Evolutionary conservation across 1,140 invertebrate genomes (phyloP).

Genomic region (Panagrolaimus sp.): DNA sequence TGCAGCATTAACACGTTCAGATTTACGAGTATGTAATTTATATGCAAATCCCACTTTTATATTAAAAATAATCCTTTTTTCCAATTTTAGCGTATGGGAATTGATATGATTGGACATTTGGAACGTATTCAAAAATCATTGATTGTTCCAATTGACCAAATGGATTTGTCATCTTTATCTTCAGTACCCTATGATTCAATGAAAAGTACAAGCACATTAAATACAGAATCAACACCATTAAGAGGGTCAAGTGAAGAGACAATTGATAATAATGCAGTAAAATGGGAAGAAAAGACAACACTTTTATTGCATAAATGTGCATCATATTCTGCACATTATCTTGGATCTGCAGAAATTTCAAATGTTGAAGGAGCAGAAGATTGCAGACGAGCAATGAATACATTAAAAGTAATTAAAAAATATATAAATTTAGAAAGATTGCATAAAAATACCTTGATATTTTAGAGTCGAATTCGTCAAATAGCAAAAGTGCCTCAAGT

Average conservation of each 20-base stretch:
- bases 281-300: conserved; percentile 64
- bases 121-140: conserved; percentile 39
- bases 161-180: conserved; percentile 3
- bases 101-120: conserved; percentile 60
- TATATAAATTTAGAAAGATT: conserved; percentile 13
- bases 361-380: conserved; percentile 79
- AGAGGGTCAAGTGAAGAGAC: background rate
- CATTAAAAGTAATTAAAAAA: conserved; percentile 68
- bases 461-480: conserved; percentile 67
- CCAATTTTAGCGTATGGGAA: conserved; percentile 68
- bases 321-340: conserved; percentile 87
- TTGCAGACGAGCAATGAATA: conserved; percentile 86
- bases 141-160: conserved; percentile 37
- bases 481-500: conserved; percentile 66
- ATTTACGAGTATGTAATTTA: conserved; percentile 67
- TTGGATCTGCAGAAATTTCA: conserved; percentile 69
- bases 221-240: conserved; percentile 11
- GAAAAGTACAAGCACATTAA: conserved; percentile 12
- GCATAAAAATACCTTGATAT: background rate
- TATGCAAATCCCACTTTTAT: background rate
- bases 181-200: background rate
- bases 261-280: background rate
- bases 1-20: conserved; percentile 81
- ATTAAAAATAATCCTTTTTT: no score
- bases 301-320: conserved; percentile 78